Percentiles rank a stretch among this genome's conserved stretches.
These are phyloP conservation scores for Formica exsecta DNA, from an alignment of 1,140 invertebrate species.

Conservation along the genomic window DNA sequence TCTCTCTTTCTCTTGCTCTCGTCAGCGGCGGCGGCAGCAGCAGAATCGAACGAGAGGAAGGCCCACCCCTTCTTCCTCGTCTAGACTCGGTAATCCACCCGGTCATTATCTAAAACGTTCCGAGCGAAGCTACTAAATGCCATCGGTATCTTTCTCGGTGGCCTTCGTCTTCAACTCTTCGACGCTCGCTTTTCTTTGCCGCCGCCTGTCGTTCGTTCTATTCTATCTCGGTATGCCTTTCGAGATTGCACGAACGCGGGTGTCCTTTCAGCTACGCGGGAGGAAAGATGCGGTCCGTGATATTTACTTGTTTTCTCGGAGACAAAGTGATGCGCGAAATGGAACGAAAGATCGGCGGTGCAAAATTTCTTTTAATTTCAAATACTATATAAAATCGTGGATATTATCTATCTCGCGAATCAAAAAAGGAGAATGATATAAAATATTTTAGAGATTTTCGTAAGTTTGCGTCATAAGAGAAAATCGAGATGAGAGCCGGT, in stretches of 20 bases:
- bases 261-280: constrained; percentile 11
- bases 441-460: not conserved
- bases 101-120: constrained; percentile 78
- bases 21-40: not conserved
- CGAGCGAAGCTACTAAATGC: constrained; percentile 74
- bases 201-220: not conserved
- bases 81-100: constrained; percentile 59
- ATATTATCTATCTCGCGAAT: too few relatives aligned
- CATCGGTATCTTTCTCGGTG: constrained; percentile 75
- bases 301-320: constrained; percentile 28
- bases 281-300: constrained; percentile 15
- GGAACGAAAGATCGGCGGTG: not conserved
- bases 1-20: not conserved
- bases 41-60: constrained; percentile 68
- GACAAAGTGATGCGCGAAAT: constrained; percentile 32
- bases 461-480: not conserved
- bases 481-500: not conserved
- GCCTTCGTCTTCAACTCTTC: constrained; percentile 29
- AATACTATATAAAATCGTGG: not conserved
- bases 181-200: constrained; percentile 56
- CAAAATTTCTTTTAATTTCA: constrained; percentile 26
- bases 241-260: constrained; percentile 45
- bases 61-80: constrained; percentile 24
- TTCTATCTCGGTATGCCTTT: constrained; percentile 45
- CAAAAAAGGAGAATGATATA: not conserved